These are phyloP conservation scores for Amiota mariae DNA, from an alignment of 2,888 invertebrate genomes.

Conservation along the genomic window DNA sequence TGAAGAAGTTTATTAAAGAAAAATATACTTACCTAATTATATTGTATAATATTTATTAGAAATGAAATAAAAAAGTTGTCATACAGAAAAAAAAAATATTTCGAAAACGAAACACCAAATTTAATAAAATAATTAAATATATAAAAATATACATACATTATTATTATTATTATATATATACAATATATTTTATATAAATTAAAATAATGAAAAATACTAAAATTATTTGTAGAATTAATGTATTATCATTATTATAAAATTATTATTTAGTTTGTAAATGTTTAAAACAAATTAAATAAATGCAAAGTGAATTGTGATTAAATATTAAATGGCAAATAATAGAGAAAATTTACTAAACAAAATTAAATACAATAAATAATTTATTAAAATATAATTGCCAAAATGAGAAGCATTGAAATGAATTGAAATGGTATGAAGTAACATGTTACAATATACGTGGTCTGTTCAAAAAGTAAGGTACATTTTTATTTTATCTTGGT, in stretches of 20 bases:
- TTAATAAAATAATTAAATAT: constrained; percentile 9
- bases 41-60: too few relatives aligned
- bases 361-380: too few relatives aligned
- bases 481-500: too few relatives aligned
- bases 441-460: too few relatives aligned
- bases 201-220: neutral
- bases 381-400: too few relatives aligned
- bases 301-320: constrained; percentile 74
- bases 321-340: constrained; percentile 41
- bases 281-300: constrained; percentile 54
- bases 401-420: too few relatives aligned
- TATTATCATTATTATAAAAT: neutral
- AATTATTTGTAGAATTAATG: neutral
- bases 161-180: constrained; percentile 6
- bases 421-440: too few relatives aligned
- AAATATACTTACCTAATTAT: too few relatives aligned
- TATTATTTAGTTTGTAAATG: constrained; percentile 33
- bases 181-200: neutral
- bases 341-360: constrained; percentile 15
- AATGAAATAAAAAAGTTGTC: too few relatives aligned
- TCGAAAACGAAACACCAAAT: neutral
- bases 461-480: too few relatives aligned
- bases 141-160: neutral
- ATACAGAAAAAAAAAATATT: too few relatives aligned
- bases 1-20: too few relatives aligned